phyloP scores from a whole-genome alignment of 2,888 invertebrate genomes.

The Xestoiulus laeticollis region DNA sequence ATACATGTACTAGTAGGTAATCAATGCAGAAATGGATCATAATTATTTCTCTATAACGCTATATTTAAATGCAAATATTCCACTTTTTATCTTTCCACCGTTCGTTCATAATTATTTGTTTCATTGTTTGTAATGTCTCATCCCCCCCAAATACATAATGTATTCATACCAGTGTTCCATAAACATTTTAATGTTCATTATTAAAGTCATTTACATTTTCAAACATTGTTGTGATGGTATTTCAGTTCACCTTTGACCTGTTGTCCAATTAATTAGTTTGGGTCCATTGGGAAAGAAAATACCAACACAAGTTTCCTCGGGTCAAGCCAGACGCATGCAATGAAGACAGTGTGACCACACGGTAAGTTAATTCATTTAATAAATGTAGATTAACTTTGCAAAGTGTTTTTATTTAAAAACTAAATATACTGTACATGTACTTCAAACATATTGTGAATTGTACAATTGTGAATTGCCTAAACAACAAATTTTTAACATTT shows the following conservation, averaged over 20 bases:
- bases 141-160: too few relatives aligned
- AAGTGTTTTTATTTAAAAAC: background rate
- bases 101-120: background rate
- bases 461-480: background rate
- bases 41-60: background rate
- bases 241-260: background rate
- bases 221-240: background rate
- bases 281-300: too few relatives aligned
- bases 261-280: background rate
- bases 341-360: background rate
- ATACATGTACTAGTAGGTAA: background rate
- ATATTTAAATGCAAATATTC: background rate
- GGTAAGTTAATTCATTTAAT: background rate
- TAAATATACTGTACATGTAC: too few relatives aligned
- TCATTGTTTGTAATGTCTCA: background rate
- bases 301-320: background rate
- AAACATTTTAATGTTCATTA: background rate
- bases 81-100: background rate
- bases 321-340: background rate
- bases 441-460: background rate
- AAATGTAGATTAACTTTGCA: background rate
- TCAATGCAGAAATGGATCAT: background rate
- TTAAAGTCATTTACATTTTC: conserved; percentile 30
- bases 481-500: too few relatives aligned
- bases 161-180: background rate